These are phyloP conservation scores for Sebastes vulpes DNA, from an alignment of 2,797 vertebrate genomes.

Conservation along the genomic window DNA sequence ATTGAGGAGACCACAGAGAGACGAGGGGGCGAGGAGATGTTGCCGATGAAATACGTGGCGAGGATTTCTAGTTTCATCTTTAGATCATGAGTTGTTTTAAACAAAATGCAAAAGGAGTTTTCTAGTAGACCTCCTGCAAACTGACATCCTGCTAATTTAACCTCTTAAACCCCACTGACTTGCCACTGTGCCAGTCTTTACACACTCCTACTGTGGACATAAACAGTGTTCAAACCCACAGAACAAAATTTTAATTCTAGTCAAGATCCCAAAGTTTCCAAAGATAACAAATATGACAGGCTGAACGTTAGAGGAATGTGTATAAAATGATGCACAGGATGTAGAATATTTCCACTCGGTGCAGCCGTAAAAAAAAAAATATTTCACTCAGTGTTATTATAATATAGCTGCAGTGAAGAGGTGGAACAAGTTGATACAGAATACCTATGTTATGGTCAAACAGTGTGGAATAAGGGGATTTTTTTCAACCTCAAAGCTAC, in stretches of 20 bases:
- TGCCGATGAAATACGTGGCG: background rate
- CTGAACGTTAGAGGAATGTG: background rate
- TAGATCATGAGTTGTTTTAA: background rate
- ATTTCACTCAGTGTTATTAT: background rate
- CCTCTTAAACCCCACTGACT: background rate
- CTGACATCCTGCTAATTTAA: constrained; percentile 1
- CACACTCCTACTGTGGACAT: background rate
- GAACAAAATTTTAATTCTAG: background rate
- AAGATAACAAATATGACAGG: background rate
- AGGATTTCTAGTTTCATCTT: background rate
- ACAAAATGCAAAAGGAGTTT: background rate
- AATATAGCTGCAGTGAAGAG: background rate
- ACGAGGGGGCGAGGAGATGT: constrained; percentile 9
- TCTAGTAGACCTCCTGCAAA: background rate
- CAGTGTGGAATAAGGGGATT: background rate
- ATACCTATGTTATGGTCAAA: background rate
- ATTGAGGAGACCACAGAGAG: constrained; percentile 61
- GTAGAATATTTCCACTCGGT: background rate
- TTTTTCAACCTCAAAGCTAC: background rate
- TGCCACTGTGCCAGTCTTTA: background rate
- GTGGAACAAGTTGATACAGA: background rate
- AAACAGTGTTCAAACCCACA: background rate
- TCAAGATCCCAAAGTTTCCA: background rate
- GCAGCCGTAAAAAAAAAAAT: background rate
- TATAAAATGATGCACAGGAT: background rate